phyloP scores from a whole-genome alignment of 2,888 invertebrate genomes.

The Candidula unifasciata region DNA sequence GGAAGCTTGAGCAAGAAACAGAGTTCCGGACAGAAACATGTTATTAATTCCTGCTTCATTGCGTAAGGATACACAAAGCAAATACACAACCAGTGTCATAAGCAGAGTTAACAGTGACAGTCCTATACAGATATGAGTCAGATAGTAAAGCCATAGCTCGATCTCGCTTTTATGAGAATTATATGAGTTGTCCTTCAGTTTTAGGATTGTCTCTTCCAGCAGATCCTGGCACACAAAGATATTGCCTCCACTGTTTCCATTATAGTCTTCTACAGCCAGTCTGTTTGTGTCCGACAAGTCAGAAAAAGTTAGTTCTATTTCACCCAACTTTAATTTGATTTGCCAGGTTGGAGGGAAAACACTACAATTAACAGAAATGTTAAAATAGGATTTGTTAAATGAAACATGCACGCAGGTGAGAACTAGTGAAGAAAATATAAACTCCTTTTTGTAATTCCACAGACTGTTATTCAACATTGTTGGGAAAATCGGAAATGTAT shows the following conservation, averaged over 20 bases:
- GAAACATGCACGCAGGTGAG: conserved; percentile 13
- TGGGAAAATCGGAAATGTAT: no score
- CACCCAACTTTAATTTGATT: background rate
- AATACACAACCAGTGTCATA: conserved; percentile 23
- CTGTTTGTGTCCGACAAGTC: background rate
- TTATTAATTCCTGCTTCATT: conserved; percentile 39
- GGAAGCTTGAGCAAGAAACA: conserved; percentile 33
- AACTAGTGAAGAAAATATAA: background rate
- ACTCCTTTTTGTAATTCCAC: background rate
- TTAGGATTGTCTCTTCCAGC: background rate
- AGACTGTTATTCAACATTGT: no score
- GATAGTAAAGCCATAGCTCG: conserved; percentile 8
- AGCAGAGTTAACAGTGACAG: conserved; percentile 32
- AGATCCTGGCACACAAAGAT: conserved; percentile 27
- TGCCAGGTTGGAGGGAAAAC: conserved; percentile 9
- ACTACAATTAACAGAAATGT: background rate
- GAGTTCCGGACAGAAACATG: conserved; percentile 16
- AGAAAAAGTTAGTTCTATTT: background rate
- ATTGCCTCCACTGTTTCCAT: background rate
- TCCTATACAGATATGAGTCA: conserved; percentile 20
- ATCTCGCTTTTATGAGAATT: background rate
- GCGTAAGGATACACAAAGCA: conserved; percentile 5
- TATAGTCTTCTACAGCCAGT: background rate
- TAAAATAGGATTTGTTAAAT: conserved; percentile 12
- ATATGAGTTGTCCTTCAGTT: background rate